Base-by-base conservation (phyloP, 2,113 vertebrate species). In the Pseudorasbora parva region DNA sequence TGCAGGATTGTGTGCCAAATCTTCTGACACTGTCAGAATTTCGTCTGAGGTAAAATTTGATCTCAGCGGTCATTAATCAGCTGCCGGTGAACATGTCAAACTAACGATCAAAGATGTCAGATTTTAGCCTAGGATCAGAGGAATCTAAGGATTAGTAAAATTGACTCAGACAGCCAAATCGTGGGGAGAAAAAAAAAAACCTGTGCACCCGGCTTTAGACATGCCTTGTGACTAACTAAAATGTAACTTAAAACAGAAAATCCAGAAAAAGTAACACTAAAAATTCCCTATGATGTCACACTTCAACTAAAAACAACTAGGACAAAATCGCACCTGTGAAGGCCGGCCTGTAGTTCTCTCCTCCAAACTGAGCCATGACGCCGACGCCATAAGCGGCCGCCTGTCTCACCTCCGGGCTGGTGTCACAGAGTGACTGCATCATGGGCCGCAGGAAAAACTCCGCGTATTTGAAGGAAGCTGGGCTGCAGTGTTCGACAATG, bases 401-500 rank as follows among this genome's bases (percentile, higher is more conserved):
- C 86, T 99, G 98, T 56, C 98, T 92, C 0, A 99, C 98, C 89
- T 99, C 98, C 0, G 98, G 96, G 89, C 96, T 98, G 79, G 85
- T 91, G 92, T 99, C 98, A 19, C 97, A 97, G 27, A 99, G 92
- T 0, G 97, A 96, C 85, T 98, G 95, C 27, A 98, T 87, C 97
- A 99, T 97, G 0, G 97, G 96, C 88, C 94, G 89, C 91, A 99
- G 91, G 93, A 99, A 99, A 81, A 95, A 96, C 75, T 98, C 97
- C 0, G 96, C 98, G 0, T 98, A 99, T 85, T 98, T 98, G 91
- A 99, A 99, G 0, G 98, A 99, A 8, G 96, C 91, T 0, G 98
- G 98, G 90, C 98, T 99, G 94, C 98, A 99, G 93, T 99, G 97
- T 87, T 99, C 98, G 25, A 99, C 93, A 23, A 99, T 87, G 7